Base-by-base conservation (phyloP, 2,888 invertebrate species). In the Erebia palarica region DNA sequence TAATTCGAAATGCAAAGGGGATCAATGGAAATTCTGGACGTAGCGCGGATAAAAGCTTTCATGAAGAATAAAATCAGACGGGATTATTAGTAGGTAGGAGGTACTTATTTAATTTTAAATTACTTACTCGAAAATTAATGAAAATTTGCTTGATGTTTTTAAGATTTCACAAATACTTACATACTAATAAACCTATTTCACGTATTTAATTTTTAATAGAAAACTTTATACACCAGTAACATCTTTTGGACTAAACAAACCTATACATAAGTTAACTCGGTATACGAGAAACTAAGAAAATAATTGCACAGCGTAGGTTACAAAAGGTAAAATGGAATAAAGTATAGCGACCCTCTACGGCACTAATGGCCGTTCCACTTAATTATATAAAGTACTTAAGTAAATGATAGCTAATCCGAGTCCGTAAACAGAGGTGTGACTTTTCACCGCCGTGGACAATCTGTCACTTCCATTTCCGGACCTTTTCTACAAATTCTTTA, bases 371-470 rank as follows among this genome's bases (percentile, higher is more conserved):
- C 83, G 84, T 84, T 85, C 84, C 80, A 85, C 88, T 90, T 92
- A 92, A 92, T 93, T 92, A 91, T 90, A 92, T 92, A 89, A 91
- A 92, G 90, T 89, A 86, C 91, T 92, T 90, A 91, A 93, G 91
- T 92, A 91, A 93, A 92, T 90, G 92, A 92, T 92, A 91, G 90
- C 91, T 91, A 92, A 92, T 92, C 79, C 83, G 81, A 87, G 84
- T 73, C 88, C 89, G 91, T 90, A 90, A 92, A 91, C 92, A 91
- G 88, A 92, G 91, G 93, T 93, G 93, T 92, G 92, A 92, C 92
- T 92, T 92, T 88, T 84, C 86, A 87, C 91, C 91, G 90, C 90
- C 89, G 91, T 87, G 88, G 88, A 83, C 86, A 89, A 91, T 92
- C 93, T 93, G 92, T 92, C 93, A 92, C 88, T 89, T 89, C 86